These are phyloP conservation scores for Molorchus minor DNA, from an alignment of 2,888 invertebrate species.

Conservation along the genomic window DNA sequence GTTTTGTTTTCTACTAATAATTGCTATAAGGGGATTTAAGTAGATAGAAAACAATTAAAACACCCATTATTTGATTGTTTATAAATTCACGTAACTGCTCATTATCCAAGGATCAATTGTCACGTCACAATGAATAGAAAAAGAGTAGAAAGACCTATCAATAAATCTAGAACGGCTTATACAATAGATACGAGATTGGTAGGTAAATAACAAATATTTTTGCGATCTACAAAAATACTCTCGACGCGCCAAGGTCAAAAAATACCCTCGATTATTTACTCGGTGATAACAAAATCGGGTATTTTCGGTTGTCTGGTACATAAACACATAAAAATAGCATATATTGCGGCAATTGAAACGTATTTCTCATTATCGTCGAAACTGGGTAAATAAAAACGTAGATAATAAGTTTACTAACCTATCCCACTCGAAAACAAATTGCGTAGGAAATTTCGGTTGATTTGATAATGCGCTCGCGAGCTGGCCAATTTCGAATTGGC, in stretches of 20 bases:
- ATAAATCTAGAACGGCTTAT: too few species aligned
- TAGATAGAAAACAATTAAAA: too few species aligned
- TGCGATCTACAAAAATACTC: conserved; percentile 5
- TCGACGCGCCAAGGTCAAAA: conserved; percentile 8
- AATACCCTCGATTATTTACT: conserved; percentile 18
- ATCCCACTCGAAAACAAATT: conserved; percentile 45
- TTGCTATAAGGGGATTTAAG: too few species aligned
- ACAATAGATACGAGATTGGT: too few species aligned
- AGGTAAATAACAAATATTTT: conserved; percentile 14
- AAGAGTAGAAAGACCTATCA: too few species aligned
- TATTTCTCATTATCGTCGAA: conserved; percentile 13
- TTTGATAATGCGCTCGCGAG: conserved; percentile 9
- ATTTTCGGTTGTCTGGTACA: conserved; percentile 20
- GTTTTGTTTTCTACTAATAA: too few species aligned
- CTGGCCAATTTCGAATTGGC: not conserved
- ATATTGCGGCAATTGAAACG: conserved; percentile 7
- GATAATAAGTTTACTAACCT: conserved; percentile 48
- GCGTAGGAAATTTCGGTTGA: conserved; percentile 33
- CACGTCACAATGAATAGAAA: too few species aligned
- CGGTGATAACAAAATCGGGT: conserved; percentile 10
- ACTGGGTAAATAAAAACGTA: conserved; percentile 32
- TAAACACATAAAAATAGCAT: conserved; percentile 8
- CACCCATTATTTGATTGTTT: too few species aligned
- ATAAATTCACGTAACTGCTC: too few species aligned
- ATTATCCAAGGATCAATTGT: too few species aligned